A percentile compares a stretch with the other conserved stretches of the same genome.
phyloP scores from a whole-genome alignment of 2,797 vertebrate genomes.

The Hybognathus amarus region DNA sequence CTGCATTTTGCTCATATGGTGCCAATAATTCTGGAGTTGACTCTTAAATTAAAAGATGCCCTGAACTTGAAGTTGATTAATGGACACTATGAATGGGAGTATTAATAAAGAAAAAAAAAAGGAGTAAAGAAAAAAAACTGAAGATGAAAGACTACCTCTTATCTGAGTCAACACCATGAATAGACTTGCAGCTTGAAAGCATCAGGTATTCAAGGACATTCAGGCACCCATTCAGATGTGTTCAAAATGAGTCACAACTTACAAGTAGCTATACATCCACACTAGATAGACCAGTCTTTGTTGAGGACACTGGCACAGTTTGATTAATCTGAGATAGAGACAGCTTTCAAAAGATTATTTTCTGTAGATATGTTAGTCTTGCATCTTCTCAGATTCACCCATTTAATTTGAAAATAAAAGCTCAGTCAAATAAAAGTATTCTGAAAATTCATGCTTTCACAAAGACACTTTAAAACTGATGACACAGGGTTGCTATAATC shows the following conservation, averaged over 20 bases:
- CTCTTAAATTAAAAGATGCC: neutral
- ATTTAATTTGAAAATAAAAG: neutral
- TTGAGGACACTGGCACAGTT: neutral
- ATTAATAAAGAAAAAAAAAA: neutral
- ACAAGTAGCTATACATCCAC: neutral
- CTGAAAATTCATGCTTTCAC: neutral
- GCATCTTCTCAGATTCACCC: neutral
- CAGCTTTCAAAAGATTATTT: neutral
- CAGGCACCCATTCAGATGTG: neutral
- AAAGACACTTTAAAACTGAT: neutral
- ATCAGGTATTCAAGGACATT: conserved; percentile 1
- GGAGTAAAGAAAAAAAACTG: neutral
- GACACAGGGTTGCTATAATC: neutral
- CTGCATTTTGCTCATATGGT: no score
- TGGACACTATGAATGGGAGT: no score
- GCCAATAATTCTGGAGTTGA: no score
- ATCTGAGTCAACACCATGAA: neutral
- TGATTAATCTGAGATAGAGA: neutral
- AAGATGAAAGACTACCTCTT: neutral
- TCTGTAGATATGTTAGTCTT: neutral
- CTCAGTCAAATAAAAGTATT: no score
- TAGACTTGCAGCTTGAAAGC: neutral
- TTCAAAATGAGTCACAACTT: neutral
- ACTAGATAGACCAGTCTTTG: neutral
- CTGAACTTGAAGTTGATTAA: neutral